Evolutionary conservation across 2,888 invertebrate species (phyloP).

Genomic region (Dascillus cervinus): DNA sequence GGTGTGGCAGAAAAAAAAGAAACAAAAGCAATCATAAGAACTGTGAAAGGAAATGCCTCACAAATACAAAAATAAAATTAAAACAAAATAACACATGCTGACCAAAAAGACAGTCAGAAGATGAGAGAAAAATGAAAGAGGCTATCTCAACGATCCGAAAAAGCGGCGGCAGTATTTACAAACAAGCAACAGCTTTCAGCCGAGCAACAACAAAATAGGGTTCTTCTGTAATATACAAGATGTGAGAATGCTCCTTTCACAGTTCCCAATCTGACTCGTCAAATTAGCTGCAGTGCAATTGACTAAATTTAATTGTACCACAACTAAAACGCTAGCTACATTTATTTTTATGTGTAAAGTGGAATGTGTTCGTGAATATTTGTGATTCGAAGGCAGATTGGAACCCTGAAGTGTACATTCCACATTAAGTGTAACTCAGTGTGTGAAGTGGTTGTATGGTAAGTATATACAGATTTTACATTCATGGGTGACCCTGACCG

Average conservation of each 20-base stretch:
- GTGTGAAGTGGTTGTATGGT: slow-evolving; percentile 36
- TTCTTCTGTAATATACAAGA: slow-evolving; percentile 39
- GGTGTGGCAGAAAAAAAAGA: slow-evolving; percentile 44
- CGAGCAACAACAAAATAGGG: slow-evolving; percentile 33
- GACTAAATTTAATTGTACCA: slow-evolving; percentile 12
- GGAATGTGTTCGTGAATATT: slow-evolving; percentile 6
- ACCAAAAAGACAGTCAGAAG: slow-evolving; percentile 43
- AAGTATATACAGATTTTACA: slow-evolving; percentile 25
- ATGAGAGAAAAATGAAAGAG: slow-evolving; percentile 44
- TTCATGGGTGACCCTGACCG: slow-evolving; percentile 1
- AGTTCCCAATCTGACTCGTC: slow-evolving; percentile 67
- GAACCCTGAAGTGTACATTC: slow-evolving; percentile 57
- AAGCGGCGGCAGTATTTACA: slow-evolving; percentile 57
- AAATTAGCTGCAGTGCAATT: slow-evolving; percentile 29
- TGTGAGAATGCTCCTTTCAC: slow-evolving; percentile 72
- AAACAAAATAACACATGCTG: slow-evolving; percentile 46
- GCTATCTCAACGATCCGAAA: slow-evolving; percentile 40
- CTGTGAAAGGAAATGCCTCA: slow-evolving; percentile 73
- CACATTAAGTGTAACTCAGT: slow-evolving; percentile 46
- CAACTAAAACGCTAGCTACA: slow-evolving; percentile 17
- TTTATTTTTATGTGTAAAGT: slow-evolving; percentile 11
- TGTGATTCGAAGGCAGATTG: slow-evolving; percentile 47
- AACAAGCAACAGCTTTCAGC: slow-evolving; percentile 45
- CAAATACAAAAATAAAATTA: too few relatives aligned
- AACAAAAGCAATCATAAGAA: slow-evolving; percentile 77